Conservation (phyloP, 2,113 vertebrate genomes). For the Hydrolagus affinis region DNA sequence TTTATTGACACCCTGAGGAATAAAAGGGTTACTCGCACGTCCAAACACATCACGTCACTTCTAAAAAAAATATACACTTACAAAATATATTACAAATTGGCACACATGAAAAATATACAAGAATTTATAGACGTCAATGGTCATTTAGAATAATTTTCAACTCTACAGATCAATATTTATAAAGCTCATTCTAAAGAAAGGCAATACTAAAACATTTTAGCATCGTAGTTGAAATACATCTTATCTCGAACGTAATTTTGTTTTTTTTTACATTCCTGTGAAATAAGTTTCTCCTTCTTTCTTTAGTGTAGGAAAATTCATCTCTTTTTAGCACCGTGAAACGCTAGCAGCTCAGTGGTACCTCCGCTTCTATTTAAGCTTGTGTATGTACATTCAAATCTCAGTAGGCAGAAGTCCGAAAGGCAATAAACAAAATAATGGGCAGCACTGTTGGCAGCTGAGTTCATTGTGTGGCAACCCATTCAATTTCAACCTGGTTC, state of each 20-base stretch:
- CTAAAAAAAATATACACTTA: slow-evolving; percentile 99
- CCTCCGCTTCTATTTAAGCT: slow-evolving; percentile 68
- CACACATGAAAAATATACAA: slow-evolving; percentile 99
- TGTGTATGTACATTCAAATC: slow-evolving; percentile 87
- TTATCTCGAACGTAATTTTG: slow-evolving; percentile 78
- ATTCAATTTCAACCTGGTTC: slow-evolving; percentile 53
- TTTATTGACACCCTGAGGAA: slow-evolving; percentile 90
- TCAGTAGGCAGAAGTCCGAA: slow-evolving; percentile 83
- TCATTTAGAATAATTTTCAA: slow-evolving; percentile 98
- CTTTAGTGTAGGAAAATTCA: slow-evolving; percentile 23
- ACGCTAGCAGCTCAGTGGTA: slow-evolving; percentile 91
- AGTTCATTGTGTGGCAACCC: slow-evolving; percentile 55
- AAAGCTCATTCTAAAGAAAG: slow-evolving; percentile 97
- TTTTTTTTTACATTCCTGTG: slow-evolving; percentile 94
- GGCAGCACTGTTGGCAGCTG: slow-evolving; percentile 53
- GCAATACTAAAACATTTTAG: slow-evolving; percentile 89
- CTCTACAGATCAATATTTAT: slow-evolving; percentile 98
- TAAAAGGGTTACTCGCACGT: slow-evolving; percentile 93
- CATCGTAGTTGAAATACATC: slow-evolving; percentile 89
- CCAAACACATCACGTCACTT: slow-evolving; percentile 99
- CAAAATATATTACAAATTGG: slow-evolving; percentile 99
- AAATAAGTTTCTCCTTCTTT: slow-evolving; percentile 60
- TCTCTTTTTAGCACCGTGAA: slow-evolving; percentile 70
- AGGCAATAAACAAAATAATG: slow-evolving; percentile 54
- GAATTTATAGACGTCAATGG: slow-evolving; percentile 98